These are phyloP conservation scores for Isichthys henryi DNA, from an alignment of 2,113 vertebrate species.

Conservation along the genomic window DNA sequence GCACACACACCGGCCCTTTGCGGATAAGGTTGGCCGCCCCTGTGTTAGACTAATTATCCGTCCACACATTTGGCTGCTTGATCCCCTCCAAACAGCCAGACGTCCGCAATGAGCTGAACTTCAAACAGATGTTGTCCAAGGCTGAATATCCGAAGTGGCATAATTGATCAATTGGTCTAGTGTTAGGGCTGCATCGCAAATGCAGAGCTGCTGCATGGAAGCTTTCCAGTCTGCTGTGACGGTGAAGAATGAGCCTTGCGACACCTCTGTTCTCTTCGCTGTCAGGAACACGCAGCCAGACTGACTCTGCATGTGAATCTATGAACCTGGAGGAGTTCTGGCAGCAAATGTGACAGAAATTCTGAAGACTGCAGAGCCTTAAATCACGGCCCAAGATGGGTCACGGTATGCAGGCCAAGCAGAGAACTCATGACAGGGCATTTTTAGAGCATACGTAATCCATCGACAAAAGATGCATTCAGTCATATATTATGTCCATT, in stretches of 20 bases:
- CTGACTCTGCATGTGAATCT: not conserved
- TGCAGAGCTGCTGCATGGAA: not conserved
- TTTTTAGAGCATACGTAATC: not conserved
- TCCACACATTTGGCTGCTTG: not conserved
- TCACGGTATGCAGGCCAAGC: not conserved
- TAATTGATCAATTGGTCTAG: not conserved
- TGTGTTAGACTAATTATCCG: not conserved
- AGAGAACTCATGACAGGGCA: not conserved
- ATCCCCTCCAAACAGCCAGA: not conserved
- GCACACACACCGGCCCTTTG: too few species aligned
- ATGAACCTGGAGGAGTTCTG: not conserved
- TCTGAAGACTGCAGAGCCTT: not conserved
- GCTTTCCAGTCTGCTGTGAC: not conserved
- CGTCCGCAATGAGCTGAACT: not conserved
- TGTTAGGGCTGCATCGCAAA: not conserved
- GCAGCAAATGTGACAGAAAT: not conserved
- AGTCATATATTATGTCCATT: not conserved
- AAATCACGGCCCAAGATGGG: not conserved
- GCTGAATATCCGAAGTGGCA: not conserved
- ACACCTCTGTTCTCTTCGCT: not conserved
- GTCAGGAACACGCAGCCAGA: not conserved
- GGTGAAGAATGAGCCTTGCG: not conserved
- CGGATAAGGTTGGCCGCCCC: too few species aligned
- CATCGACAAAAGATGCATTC: not conserved
- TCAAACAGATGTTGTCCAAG: not conserved